Evolutionary conservation across 2,113 vertebrate genomes (phyloP), one percentile per base, ranked within the genome.

Genomic region (Pachyramphus minor): DNA sequence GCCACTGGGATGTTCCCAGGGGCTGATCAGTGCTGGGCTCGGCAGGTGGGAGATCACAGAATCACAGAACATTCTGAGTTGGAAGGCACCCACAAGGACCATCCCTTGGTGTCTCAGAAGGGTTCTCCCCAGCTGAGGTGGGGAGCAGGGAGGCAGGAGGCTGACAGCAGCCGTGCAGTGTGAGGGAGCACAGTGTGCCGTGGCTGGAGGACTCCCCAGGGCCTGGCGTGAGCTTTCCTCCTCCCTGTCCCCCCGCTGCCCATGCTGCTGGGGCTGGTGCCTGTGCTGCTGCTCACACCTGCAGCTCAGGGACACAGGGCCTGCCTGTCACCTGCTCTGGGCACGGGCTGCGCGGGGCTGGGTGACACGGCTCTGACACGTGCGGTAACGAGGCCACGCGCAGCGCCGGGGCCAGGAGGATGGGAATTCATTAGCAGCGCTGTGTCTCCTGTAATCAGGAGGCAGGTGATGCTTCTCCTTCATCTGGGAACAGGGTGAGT

Each of bases 181-280:
- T 0, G 8, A 47, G 30, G 93, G 59, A 45, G 72, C 58, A 9
- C 59, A 33, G 21, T 0, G 11, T 0, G 19, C 4, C 25, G 1
- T 6, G 75, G 62, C 12, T 3, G 62, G 49, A 66, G 27, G 14
- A 33, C 28, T 39, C 16, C 45, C 39, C 72, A 24, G 67, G 56
- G 52, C 44, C 72, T 23, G 60, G 31, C n/a, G 6, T 5, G n/a
- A 82, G 39, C 49, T 19, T 47, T 62, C 19, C 63, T 68, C 5
- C 33, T 62, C 28, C 22, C 71, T 1, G 0, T n/a, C 27, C 77
- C 77, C 15, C 0, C 0, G 1, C 14, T 44, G n/a, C 56, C 47
- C 4, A 0, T 5, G 59, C 49, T 42, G 28, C 60, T 1, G 69
- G n/a, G 41, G 41, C 41, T 1, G 0, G 67, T 17, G 41, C 39